Conservation (phyloP, 2,797 vertebrate species). For the Jordanella pulchra region DNA sequence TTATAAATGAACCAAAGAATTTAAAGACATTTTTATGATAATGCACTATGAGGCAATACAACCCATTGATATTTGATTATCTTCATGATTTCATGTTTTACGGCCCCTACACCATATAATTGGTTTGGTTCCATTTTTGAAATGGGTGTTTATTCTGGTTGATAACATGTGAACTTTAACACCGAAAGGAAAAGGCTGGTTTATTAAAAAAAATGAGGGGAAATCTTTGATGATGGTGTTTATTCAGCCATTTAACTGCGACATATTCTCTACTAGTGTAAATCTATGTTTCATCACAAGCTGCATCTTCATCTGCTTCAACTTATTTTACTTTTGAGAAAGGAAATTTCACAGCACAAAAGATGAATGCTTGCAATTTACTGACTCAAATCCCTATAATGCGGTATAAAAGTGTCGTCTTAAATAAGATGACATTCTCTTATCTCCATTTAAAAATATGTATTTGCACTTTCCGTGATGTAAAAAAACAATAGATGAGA, state of each 20-base stretch:
- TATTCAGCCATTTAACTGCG: conserved; percentile 43
- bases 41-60: conserved; percentile 16
- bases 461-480: conserved; percentile 15
- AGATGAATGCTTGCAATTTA: conserved; percentile 22
- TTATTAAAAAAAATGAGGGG: conserved; percentile 51
- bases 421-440: conserved; percentile 30
- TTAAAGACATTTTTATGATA: neutral
- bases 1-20: neutral
- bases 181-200: conserved; percentile 45
- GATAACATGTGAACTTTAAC: conserved; percentile 31
- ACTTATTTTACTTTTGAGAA: conserved; percentile 61
- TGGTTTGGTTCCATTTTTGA: conserved; percentile 35
- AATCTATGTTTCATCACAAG: too few species aligned
- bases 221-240: conserved; percentile 51
- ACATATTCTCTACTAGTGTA: conserved; percentile 15
- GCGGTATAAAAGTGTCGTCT: conserved; percentile 36
- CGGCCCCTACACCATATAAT: conserved; percentile 40
- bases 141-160: conserved; percentile 42
- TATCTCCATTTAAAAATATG: conserved; percentile 1
- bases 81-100: conserved; percentile 34
- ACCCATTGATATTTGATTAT: conserved; percentile 11
- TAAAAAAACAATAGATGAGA: neutral
- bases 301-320: too few species aligned
- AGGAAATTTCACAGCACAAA: conserved; percentile 42
- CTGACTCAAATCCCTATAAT: conserved; percentile 22